These are phyloP conservation scores for Linnaemya tessellans DNA, from an alignment of 2,888 invertebrate genomes.

Conservation along the genomic window DNA sequence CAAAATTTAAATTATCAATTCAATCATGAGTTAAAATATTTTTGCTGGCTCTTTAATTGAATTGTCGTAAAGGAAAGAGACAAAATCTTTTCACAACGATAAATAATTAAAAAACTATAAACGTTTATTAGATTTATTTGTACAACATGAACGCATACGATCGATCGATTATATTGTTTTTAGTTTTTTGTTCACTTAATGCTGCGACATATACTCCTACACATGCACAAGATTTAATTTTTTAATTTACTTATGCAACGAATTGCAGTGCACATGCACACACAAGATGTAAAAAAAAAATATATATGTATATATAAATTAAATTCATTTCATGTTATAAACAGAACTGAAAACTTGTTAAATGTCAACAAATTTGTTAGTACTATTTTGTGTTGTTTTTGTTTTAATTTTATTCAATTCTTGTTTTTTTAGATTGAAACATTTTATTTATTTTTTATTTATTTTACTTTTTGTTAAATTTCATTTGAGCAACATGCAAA, in stretches of 20 bases:
- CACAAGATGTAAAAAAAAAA: conserved; percentile 6
- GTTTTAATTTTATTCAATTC: conserved; percentile 29
- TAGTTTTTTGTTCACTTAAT: not conserved
- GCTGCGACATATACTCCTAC: not conserved
- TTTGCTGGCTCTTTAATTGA: not conserved
- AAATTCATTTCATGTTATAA: conserved; percentile 58
- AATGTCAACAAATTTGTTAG: conserved; percentile 62
- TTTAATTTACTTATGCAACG: conserved; percentile 44
- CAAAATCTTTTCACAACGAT: not conserved
- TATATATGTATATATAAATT: conserved; percentile 7
- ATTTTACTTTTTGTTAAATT: conserved; percentile 32
- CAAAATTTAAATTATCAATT: not conserved
- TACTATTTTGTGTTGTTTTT: conserved; percentile 13
- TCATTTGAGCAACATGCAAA: conserved; percentile 59
- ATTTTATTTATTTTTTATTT: conserved; percentile 2
- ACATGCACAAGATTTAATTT: not conserved
- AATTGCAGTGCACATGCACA: conserved; percentile 4
- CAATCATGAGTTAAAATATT: not conserved
- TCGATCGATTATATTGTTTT: not conserved
- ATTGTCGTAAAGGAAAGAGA: not conserved
- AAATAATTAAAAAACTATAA: not conserved
- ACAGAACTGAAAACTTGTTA: conserved; percentile 61
- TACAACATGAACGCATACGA: not conserved
- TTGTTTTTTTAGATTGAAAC: conserved; percentile 40
- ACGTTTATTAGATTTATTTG: conserved; percentile 23